These are phyloP conservation scores for Dasypus novemcinctus DNA, from an alignment of 2,113 vertebrate genomes.

Conservation along the genomic window DNA sequence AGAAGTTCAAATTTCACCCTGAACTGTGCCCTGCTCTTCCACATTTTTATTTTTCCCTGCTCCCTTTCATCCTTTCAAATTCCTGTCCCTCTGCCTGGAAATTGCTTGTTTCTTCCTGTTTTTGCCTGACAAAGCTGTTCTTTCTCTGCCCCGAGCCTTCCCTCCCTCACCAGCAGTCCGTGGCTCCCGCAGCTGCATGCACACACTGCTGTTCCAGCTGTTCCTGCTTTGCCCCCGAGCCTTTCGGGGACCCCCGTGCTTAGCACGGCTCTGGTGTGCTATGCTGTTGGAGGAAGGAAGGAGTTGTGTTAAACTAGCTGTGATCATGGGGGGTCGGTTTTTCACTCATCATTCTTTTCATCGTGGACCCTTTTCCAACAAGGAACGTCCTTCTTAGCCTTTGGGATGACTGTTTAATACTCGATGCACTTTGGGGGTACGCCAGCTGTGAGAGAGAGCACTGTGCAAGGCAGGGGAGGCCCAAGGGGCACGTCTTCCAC, in stretches of 20 bases:
- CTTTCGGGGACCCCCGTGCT: rapidly evolving
- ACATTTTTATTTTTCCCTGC: rapidly evolving
- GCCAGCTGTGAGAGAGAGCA: rapidly evolving
- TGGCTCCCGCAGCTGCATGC: neutral
- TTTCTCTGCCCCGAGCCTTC: neutral
- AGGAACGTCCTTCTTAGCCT: neutral
- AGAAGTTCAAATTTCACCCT: neutral
- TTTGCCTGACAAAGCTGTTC: neutral
- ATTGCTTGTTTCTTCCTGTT: rapidly evolving
- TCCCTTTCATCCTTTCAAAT: too few species aligned
- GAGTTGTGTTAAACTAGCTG: neutral
- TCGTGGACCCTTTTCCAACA: neutral
- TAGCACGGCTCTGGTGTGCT: rapidly evolving
- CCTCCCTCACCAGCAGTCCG: rapidly evolving
- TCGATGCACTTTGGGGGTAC: neutral
- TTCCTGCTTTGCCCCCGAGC: rapidly evolving
- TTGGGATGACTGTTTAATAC: neutral
- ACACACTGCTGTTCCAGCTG: neutral
- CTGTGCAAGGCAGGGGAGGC: rapidly evolving
- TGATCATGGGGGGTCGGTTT: rapidly evolving
- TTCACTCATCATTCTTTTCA: neutral
- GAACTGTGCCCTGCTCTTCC: neutral
- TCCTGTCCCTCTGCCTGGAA: neutral
- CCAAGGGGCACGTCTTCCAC: rapidly evolving
- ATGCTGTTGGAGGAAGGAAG: rapidly evolving